Conservation (phyloP, 2,113 vertebrate genomes). For the Symphodus melops region DNA sequence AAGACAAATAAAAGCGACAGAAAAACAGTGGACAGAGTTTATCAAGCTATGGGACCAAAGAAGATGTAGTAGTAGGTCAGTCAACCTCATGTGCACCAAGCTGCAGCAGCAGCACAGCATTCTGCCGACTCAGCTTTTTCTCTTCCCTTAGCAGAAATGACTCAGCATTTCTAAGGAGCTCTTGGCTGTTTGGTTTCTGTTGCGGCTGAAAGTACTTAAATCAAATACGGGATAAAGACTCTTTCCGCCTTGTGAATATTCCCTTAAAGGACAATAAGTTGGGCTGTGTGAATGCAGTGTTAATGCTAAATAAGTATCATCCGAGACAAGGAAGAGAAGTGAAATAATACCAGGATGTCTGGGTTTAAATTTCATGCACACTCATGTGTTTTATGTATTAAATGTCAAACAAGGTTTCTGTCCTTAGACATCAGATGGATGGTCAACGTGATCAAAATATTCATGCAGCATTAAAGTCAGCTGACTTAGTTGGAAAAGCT, state of each 20-base stretch:
- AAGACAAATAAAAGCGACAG: not conserved
- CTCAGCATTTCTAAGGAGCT: conserved; percentile 60
- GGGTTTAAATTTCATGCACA: conserved; percentile 10
- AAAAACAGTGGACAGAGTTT: not conserved
- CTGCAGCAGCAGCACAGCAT: conserved; percentile 36
- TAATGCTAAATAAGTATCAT: conserved; percentile 50
- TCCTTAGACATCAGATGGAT: not conserved
- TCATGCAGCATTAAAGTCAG: too few species aligned
- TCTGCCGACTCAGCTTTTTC: conserved; percentile 53
- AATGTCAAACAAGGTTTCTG: not conserved
- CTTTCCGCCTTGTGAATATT: conserved; percentile 63
- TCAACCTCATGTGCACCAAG: conserved; percentile 11
- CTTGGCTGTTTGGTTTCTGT: conserved; percentile 43
- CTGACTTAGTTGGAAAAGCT: too few species aligned
- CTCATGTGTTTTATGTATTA: not conserved
- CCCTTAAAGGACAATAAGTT: conserved; percentile 55
- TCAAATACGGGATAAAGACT: conserved; percentile 67
- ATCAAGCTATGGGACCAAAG: not conserved
- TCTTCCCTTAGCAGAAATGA: conserved; percentile 39
- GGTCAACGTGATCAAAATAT: not conserved
- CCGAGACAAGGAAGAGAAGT: not conserved
- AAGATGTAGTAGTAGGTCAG: conserved; percentile 12
- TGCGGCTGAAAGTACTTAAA: conserved; percentile 55
- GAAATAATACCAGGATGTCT: not conserved
- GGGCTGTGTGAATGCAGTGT: conserved; percentile 31